Evolutionary conservation across 2,888 invertebrate genomes (phyloP), one percentile per base, ranked within the genome.

Genomic region (Aradus depressus): DNA sequence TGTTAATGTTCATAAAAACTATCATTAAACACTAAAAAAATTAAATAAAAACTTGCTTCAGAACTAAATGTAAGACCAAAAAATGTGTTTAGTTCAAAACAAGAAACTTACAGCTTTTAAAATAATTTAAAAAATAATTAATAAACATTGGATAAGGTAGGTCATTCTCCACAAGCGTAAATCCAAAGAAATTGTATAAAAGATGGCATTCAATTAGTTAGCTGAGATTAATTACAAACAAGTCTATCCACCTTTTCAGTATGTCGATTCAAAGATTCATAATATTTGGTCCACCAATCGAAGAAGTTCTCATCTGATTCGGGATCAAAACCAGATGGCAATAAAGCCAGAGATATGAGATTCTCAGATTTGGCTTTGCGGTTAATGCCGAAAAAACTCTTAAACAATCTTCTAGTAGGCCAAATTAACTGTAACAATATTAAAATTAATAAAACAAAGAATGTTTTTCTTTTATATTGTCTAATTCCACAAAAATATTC

Each of bases 281-380:
- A 44, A 45, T 53, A 53, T 25, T 53, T 53, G 12, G 53, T 50
- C 53, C 53, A 53, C 53, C 53, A 53, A 21, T 53, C 53, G 21
- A 23, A 50, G 21, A 39, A 35, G 10, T 35, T 12, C 23, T 37
- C 26, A 14, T 34, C 37, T 5, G 4, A 14, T 3, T 35, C 37
- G 1, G 25, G 2, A 35, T 44, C 44, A 10, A 14, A n/a, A 2
- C 16, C 12, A 0, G 37, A n/a, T n/a, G n/a, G n/a, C n/a, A n/a
- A n/a, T n/a, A n/a, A n/a, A n/a, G n/a, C 18, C 8, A 6, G 34
- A 31, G 10, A 12, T 10, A 31, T 31, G 8, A 31, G 12, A 12
- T 31, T 34, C 18, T 34, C 34, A 34, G 34, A 16, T 34, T 34
- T 18, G 34, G 14, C 18, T 34, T 34, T 34, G 34, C 34, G 18